phyloP scores from a whole-genome alignment of 2,888 invertebrate species.

The Minunthozetes semirufus region DNA sequence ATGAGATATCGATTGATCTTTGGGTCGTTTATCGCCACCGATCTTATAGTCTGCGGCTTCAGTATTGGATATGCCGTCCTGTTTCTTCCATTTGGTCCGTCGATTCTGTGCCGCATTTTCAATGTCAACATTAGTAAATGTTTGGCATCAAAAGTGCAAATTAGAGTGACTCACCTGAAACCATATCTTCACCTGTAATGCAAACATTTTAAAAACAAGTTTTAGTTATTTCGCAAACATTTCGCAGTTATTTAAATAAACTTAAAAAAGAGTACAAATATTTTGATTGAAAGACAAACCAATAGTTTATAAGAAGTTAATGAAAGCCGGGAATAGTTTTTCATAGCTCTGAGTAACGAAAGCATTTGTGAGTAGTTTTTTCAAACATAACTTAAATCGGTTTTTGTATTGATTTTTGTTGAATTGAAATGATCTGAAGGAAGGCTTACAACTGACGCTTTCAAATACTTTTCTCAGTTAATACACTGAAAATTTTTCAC shows the following conservation, averaged over 20 bases:
- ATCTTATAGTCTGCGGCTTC: constrained; percentile 74
- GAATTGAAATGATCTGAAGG: constrained; percentile 3
- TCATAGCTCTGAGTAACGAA: too few species aligned
- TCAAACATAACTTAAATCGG: not conserved
- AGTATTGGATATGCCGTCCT: constrained; percentile 80
- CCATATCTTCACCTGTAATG: constrained; percentile 78
- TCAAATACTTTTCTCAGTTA: not conserved
- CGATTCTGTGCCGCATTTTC: constrained; percentile 57
- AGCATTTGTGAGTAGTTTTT: not conserved
- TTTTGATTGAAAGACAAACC: too few species aligned
- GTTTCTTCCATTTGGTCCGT: constrained; percentile 78
- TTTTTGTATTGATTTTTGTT: not conserved
- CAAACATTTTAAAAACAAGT: constrained; percentile 39
- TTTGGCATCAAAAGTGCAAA: not conserved
- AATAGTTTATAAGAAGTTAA: too few species aligned
- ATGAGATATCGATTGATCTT: constrained; percentile 26
- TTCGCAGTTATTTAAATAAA: not conserved
- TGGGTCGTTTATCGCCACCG: constrained; percentile 34
- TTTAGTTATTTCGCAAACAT: not conserved
- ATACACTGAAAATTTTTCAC: constrained; percentile 11
- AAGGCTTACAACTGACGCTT: not conserved
- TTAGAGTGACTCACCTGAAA: constrained; percentile 54
- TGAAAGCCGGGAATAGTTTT: too few species aligned
- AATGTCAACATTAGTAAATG: not conserved
- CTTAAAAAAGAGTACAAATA: not conserved